Evolutionary conservation across 2,113 vertebrate species (phyloP).

Genomic region (Oryzias curvinotus): DNA sequence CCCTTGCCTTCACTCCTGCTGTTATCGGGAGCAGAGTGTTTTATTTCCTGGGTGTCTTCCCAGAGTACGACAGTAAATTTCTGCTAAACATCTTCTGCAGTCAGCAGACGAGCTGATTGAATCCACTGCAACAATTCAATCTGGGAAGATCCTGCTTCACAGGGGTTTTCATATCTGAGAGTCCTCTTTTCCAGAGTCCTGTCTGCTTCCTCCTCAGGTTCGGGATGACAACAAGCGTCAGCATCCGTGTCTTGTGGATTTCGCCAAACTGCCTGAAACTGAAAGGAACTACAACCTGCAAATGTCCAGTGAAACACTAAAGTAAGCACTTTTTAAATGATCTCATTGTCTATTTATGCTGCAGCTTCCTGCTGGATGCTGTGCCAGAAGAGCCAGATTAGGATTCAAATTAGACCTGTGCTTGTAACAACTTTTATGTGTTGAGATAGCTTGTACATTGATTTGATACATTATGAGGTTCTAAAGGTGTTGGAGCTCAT

Average conservation of each 20-base stretch:
- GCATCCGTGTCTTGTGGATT: constrained; percentile 97
- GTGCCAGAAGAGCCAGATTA: constrained; percentile 29
- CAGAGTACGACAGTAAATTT: constrained; percentile 8
- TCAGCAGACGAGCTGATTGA: neutral
- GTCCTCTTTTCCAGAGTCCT: neutral
- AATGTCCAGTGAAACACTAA: constrained; percentile 98
- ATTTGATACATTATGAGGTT: constrained; percentile 37
- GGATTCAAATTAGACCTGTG: constrained; percentile 44
- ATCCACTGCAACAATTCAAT: neutral
- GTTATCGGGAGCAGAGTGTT: constrained; percentile 10
- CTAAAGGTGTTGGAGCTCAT: constrained; percentile 30
- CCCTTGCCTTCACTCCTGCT: neutral
- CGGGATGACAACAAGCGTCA: constrained; percentile 98
- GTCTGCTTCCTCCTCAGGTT: constrained; percentile 72
- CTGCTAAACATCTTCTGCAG: constrained; percentile 1
- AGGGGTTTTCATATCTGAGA: neutral
- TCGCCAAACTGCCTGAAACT: constrained; percentile 93
- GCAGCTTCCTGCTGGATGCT: constrained; percentile 16
- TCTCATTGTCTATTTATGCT: constrained; percentile 34
- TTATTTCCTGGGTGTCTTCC: constrained; percentile 1
- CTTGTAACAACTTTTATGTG: constrained; percentile 49
- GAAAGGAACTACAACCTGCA: constrained; percentile 98
- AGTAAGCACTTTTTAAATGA: constrained; percentile 77
- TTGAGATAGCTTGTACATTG: constrained; percentile 47
- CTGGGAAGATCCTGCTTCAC: constrained; percentile 16